Conservation (phyloP, 2,888 invertebrate genomes). For the Drosophila trichaetosa region DNA sequence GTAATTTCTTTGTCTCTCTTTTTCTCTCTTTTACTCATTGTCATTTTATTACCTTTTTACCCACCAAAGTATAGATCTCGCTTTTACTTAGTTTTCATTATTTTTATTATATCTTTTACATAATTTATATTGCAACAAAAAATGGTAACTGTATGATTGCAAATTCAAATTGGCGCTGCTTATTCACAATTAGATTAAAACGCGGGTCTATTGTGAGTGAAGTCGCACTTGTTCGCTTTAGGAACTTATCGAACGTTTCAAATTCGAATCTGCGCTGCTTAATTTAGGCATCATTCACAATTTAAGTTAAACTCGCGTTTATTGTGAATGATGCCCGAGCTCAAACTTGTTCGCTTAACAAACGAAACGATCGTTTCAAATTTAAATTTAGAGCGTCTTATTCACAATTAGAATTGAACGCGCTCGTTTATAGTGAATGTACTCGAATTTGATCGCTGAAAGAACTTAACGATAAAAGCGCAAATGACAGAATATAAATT, state of each 20-base stretch:
- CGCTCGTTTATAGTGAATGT: background rate
- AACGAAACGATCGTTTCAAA: too few species aligned
- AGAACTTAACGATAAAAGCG: too few species aligned
- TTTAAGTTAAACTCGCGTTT: background rate
- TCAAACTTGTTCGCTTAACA: too few species aligned
- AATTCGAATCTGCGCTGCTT: background rate
- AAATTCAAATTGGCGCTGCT: background rate
- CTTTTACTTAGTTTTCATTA: background rate
- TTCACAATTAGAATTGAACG: background rate
- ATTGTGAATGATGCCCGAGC: background rate
- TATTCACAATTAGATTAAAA: background rate
- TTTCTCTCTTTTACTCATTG: background rate
- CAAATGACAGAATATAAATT: background rate
- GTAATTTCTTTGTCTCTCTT: slow-evolving; percentile 86
- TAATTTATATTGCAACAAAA: background rate
- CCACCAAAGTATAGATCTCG: background rate
- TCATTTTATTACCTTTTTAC: background rate
- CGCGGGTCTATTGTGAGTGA: background rate
- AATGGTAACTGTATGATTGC: background rate
- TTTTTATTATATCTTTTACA: background rate
- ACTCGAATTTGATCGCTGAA: background rate
- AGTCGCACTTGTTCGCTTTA: background rate
- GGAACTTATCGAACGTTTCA: background rate
- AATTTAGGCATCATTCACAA: background rate
- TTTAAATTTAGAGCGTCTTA: too few species aligned